phyloP scores from a whole-genome alignment of 92 coral and sea anemone genomes.

The Heliopora coerulea region DNA sequence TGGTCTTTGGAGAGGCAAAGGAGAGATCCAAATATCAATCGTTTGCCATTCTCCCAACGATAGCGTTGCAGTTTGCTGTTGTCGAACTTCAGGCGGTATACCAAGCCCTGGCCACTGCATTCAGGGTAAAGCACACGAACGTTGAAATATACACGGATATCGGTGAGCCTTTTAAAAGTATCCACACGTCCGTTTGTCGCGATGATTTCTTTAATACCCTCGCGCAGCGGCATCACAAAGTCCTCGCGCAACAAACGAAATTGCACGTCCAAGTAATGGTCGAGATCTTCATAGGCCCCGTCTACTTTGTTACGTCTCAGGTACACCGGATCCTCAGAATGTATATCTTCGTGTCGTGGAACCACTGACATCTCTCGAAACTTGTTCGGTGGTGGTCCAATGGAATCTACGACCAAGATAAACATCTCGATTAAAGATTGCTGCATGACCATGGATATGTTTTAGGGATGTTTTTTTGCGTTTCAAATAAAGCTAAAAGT shows the following conservation, averaged over 20 bases:
- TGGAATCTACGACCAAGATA: conserved; percentile 24
- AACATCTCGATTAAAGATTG: no score
- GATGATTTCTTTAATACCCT: conserved; percentile 56
- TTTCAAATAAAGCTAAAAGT: no score
- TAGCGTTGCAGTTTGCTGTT: conserved; percentile 51
- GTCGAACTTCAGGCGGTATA: conserved; percentile 62
- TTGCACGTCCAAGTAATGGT: conserved; percentile 91
- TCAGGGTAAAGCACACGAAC: conserved; percentile 65
- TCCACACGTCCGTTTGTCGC: conserved; percentile 47
- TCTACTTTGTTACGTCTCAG: conserved; percentile 73
- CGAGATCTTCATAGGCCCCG: conserved; percentile 68
- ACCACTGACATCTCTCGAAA: conserved; percentile 73
- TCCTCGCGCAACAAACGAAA: conserved; percentile 86
- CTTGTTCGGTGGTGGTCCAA: conserved; percentile 70
- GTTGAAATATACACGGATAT: conserved; percentile 72
- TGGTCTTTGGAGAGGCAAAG: conserved; percentile 87
- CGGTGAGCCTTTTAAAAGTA: conserved; percentile 51
- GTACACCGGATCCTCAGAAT: conserved; percentile 50
- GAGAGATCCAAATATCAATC: conserved; percentile 82
- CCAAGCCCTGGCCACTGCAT: conserved; percentile 67
- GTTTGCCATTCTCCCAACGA: conserved; percentile 90
- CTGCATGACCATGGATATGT: no score
- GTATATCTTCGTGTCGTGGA: conserved; percentile 72
- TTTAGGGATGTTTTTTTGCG: no score
- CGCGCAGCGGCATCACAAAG: conserved; percentile 78